A percentile compares a stretch with the other conserved stretches of the same genome.
These are phyloP conservation scores for Pogonomyrmex californicus DNA, from an alignment of 1,140 invertebrate species.

Conservation along the genomic window DNA sequence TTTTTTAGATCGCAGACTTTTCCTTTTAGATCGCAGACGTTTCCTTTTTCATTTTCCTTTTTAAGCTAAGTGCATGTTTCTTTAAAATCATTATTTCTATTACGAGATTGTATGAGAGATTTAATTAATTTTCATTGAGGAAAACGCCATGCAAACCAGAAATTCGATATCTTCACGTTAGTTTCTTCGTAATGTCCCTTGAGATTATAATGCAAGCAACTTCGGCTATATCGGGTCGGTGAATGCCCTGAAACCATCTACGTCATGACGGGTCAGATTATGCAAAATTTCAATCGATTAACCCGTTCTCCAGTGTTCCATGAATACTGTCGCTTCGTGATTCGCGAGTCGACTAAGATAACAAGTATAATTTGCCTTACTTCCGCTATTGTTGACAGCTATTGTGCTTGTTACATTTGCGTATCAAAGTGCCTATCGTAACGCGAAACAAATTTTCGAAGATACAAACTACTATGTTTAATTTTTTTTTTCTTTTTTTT, in stretches of 20 bases:
- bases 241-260: conserved; percentile 61
- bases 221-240: conserved; percentile 42
- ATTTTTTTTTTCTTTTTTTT: conserved; percentile 3
- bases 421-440: not conserved
- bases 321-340: conserved; percentile 41
- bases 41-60: not conserved
- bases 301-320: conserved; percentile 26
- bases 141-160: conserved; percentile 1
- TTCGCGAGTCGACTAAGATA: conserved; percentile 40
- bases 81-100: conserved; percentile 2
- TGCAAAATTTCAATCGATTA: conserved; percentile 66
- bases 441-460: conserved; percentile 22
- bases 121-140: not conserved
- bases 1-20: not conserved
- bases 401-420: not conserved
- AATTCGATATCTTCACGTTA: conserved; percentile 42
- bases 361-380: conserved; percentile 37
- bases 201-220: conserved; percentile 51
- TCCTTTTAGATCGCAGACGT: not conserved
- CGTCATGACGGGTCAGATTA: conserved; percentile 60
- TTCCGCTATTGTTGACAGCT: conserved; percentile 2
- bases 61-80: not conserved
- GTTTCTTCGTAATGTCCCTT: conserved; percentile 11
- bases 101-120: not conserved
- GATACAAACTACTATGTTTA: not conserved